A percentile compares a stretch with the other conserved stretches of the same genome.
These are phyloP conservation scores for Lasioglossum malachurum DNA, from an alignment of 2,888 invertebrate genomes.

Conservation along the genomic window DNA sequence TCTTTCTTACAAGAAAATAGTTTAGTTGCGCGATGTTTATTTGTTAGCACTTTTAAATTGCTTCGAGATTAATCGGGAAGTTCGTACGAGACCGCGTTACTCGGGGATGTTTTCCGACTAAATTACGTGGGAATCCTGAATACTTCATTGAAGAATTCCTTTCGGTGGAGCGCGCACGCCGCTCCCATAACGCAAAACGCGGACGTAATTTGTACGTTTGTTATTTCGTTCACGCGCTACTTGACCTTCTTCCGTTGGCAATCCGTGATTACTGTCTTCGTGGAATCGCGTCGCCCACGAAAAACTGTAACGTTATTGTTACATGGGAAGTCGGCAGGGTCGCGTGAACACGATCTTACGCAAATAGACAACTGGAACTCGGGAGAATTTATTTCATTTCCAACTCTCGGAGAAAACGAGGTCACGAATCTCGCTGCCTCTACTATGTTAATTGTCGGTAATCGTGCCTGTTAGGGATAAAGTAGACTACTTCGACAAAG, in stretches of 20 bases:
- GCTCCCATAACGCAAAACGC: slow-evolving; percentile 51
- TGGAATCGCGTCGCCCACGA: slow-evolving; percentile 32
- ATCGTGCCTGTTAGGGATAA: not conserved
- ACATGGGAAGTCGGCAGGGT: slow-evolving; percentile 4
- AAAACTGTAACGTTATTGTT: slow-evolving; percentile 37
- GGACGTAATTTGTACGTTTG: slow-evolving; percentile 45
- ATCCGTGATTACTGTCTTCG: slow-evolving; percentile 35
- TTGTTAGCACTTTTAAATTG: slow-evolving; percentile 7
- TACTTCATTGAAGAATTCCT: slow-evolving; percentile 58
- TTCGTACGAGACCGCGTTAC: slow-evolving; percentile 14
- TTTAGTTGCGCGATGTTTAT: not conserved
- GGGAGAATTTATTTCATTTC: not conserved
- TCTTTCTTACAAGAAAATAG: not conserved
- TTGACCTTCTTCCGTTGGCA: slow-evolving; percentile 42
- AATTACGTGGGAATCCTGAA: slow-evolving; percentile 57
- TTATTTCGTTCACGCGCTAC: slow-evolving; percentile 53
- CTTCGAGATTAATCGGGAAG: slow-evolving; percentile 38
- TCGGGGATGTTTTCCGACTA: not conserved
- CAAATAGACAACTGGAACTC: not conserved
- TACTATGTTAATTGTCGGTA: not conserved
- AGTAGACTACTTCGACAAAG: not conserved
- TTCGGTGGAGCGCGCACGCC: slow-evolving; percentile 22
- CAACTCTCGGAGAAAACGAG: slow-evolving; percentile 2
- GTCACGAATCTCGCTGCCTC: not conserved
- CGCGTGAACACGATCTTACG: slow-evolving; percentile 10